phyloP scores from a whole-genome alignment of 2,888 invertebrate genomes.

The Thyatira batis region DNA sequence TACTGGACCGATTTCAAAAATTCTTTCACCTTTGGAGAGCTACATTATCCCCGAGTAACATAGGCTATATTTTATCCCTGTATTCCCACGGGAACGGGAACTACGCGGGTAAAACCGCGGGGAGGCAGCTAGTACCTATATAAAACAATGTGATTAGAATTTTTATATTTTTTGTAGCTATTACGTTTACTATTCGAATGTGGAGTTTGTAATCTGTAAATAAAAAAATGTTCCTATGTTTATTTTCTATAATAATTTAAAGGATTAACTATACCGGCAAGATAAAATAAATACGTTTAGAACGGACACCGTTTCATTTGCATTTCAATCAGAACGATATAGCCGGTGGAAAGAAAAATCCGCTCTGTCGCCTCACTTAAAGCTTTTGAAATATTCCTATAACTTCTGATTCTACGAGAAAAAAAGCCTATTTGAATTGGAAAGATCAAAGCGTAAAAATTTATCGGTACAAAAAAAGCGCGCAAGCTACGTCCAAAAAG shows the following conservation, averaged over 20 bases:
- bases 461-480: conserved; percentile 75
- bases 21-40: no score
- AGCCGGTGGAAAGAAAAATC: conserved; percentile 78
- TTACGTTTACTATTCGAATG: conserved; percentile 7
- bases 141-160: no score
- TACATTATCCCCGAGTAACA: no score
- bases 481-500: conserved; percentile 73
- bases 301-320: conserved; percentile 78
- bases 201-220: no score
- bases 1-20: no score
- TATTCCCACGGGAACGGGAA: no score
- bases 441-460: conserved; percentile 81
- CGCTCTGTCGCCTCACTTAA: conserved; percentile 77
- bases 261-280: conserved; percentile 65
- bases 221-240: conserved; percentile 26
- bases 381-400: conserved; percentile 81
- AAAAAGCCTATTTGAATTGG: conserved; percentile 80
- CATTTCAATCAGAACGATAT: conserved; percentile 80
- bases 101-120: no score
- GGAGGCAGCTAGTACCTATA: no score
- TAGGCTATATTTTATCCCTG: no score
- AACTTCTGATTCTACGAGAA: conserved; percentile 77
- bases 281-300: conserved; percentile 73
- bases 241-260: conserved; percentile 51
- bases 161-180: conserved; percentile 9